Evolutionary conservation across 2,888 invertebrate genomes (phyloP), one percentile per base, ranked within the genome.

Genomic region (Periphyllus acericola): DNA sequence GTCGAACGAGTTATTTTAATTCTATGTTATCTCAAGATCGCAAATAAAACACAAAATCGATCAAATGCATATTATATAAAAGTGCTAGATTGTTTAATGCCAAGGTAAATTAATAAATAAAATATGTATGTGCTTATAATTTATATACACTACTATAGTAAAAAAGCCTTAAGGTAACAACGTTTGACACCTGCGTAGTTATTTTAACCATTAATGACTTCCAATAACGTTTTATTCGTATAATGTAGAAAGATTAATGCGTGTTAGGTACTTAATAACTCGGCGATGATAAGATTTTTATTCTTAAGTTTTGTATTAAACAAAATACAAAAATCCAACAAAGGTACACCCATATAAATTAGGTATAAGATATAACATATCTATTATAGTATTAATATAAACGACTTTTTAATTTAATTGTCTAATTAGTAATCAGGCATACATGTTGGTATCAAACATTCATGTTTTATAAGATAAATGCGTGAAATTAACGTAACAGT

Each of bases 21-120:
- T 60, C 60, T 21, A 21, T 55, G 19, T 55, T 55, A 55, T 55
- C 21, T 19, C 5, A 25, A 60, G 21, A 25, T 60, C 60, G 60
- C 60, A 21, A 60, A 60, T 60, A 9, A 60, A 21, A 60, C 60
- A 21, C 6, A 21, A 5, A 60, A 60, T 25, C 60, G 60, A 60
- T 60, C 21, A 46, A 14, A 60, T 60, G 21, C 60, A 25, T 25
- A 60, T n/a, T n/a, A 25, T 6, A 60, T 21, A 25, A 60, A 60
- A 60, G 25, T 21, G 60, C 60, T 60, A 17, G 52, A 2, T 9
- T 17, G 14, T 79, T 32, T 52, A 46, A 34, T 34, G 25, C 25
- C 55, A 79, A 79, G 55, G 79, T 79, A 55, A 79, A 32, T 55
- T 32, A 55, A 78, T 52, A 79, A 79, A 55, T 55, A 55, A 55